phyloP scores from a whole-genome alignment of 2,888 invertebrate genomes.

The Tipula helvola region DNA sequence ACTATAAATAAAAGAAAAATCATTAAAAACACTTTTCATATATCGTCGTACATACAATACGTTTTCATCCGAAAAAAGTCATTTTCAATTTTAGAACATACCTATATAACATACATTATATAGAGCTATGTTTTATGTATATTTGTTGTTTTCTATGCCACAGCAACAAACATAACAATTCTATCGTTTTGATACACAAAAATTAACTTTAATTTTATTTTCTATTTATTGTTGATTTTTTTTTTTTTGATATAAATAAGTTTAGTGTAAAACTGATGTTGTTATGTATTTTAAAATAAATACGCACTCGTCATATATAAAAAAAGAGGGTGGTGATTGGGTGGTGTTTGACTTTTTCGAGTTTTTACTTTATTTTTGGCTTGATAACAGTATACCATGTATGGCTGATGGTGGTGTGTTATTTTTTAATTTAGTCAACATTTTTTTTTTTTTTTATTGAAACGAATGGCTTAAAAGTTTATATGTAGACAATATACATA shows the following conservation, averaged over 20 bases:
- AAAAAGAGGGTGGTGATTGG: neutral
- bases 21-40: neutral
- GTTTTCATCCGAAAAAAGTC: neutral
- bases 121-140: neutral
- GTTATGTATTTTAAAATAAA: neutral
- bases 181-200: neutral
- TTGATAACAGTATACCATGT: neutral
- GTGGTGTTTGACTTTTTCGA: neutral
- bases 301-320: neutral
- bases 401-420: neutral
- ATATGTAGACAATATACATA: neutral
- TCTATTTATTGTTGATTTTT: neutral
- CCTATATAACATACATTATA: neutral
- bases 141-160: neutral
- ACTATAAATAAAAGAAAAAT: neutral
- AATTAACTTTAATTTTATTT: neutral
- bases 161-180: neutral
- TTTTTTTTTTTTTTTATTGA: neutral
- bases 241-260: neutral
- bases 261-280: neutral
- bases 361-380: neutral
- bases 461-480: neutral
- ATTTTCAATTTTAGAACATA: neutral
- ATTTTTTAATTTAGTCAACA: neutral
- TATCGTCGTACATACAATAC: neutral